Percentiles rank a stretch among this genome's conserved stretches.
These are phyloP conservation scores for Chionis minor DNA, from an alignment of 2,113 vertebrate genomes.

Conservation along the genomic window DNA sequence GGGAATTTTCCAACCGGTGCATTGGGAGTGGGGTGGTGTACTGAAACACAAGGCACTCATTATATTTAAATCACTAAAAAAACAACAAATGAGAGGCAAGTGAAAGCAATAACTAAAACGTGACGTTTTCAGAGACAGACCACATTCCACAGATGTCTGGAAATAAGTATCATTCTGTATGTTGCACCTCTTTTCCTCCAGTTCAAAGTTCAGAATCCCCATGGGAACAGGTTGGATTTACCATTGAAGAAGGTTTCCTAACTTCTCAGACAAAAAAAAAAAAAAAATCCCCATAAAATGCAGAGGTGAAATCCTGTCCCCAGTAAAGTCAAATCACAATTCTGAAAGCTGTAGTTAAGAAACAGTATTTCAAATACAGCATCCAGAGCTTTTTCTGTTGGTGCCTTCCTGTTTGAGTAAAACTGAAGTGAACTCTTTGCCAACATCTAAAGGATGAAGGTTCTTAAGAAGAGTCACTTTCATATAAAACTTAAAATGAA, in stretches of 20 bases:
- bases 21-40: background rate
- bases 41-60: background rate
- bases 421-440: background rate
- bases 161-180: background rate
- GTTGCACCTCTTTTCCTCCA: background rate
- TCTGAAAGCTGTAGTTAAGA: background rate
- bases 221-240: background rate
- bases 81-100: background rate
- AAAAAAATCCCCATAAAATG: background rate
- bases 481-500: background rate
- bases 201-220: background rate
- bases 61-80: background rate
- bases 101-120: background rate
- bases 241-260: background rate
- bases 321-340: background rate
- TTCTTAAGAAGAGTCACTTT: background rate
- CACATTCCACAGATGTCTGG: background rate
- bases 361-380: background rate
- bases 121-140: background rate
- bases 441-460: background rate
- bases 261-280: background rate
- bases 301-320: background rate
- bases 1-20: background rate
- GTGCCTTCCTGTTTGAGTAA: background rate
- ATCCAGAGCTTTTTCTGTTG: background rate